A percentile compares a stretch with the other conserved stretches of the same genome.
Evolutionary conservation across 2,888 invertebrate genomes (phyloP).

Genomic region (Willowsia nigromaculata): DNA sequence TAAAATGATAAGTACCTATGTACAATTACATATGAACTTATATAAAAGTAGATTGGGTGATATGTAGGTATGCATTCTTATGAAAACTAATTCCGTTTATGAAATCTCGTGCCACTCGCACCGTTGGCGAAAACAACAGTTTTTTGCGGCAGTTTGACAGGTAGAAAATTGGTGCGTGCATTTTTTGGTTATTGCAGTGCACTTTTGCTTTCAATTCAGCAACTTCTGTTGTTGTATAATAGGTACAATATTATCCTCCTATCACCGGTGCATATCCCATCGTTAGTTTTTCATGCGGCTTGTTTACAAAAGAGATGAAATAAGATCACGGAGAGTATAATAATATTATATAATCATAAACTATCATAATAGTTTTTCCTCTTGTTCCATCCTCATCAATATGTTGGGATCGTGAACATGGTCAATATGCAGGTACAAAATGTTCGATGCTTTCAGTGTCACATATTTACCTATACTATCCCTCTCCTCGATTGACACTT

Average conservation of each 20-base stretch:
- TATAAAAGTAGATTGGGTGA: not conserved
- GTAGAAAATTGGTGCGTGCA: not conserved
- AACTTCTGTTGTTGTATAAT: not conserved
- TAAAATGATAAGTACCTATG: not conserved
- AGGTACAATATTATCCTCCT: no score
- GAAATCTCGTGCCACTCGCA: not conserved
- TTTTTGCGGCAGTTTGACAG: not conserved
- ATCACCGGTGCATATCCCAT: no score
- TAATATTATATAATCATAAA: no score
- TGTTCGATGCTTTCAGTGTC: not conserved
- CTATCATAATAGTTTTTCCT: no score
- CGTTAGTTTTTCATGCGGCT: no score
- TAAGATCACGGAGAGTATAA: no score
- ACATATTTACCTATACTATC: not conserved
- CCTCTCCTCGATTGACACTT: not conserved
- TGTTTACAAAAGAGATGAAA: no score
- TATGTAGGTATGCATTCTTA: not conserved
- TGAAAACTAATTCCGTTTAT: not conserved
- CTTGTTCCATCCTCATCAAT: no score
- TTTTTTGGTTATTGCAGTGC: not conserved
- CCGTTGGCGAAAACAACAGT: not conserved
- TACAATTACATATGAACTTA: not conserved
- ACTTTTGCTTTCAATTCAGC: not conserved
- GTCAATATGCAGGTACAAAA: not conserved
- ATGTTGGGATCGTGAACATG: not conserved